phyloP scores from a whole-genome alignment of 2,113 vertebrate species.

The Barbus barbus region DNA sequence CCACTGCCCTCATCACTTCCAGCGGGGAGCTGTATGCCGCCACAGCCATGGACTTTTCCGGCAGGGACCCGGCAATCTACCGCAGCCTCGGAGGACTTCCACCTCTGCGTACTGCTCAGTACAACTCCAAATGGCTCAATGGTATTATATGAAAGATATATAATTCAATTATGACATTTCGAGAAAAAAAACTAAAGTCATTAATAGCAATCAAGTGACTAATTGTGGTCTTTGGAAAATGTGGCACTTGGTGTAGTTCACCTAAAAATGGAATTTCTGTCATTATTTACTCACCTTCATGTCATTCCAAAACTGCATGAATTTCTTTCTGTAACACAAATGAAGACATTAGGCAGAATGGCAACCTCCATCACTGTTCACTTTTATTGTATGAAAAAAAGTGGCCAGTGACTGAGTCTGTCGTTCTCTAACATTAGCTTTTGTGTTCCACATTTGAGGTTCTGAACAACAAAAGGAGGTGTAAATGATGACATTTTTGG shows the following conservation, averaged over 20 bases:
- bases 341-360: background rate
- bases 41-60: constrained; percentile 97
- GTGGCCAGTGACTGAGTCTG: no score
- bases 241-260: background rate
- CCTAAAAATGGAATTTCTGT: background rate
- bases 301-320: background rate
- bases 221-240: background rate
- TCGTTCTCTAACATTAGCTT: background rate
- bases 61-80: constrained; percentile 95
- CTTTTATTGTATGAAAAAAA: background rate
- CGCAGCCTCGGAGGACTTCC: constrained; percentile 90
- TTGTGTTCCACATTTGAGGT: background rate
- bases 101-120: constrained; percentile 93
- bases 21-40: constrained; percentile 94
- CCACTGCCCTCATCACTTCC: constrained; percentile 93
- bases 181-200: background rate
- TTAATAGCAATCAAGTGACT: constrained; percentile 21
- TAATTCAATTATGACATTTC: background rate
- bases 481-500: background rate
- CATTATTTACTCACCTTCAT: background rate
- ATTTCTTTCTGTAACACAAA: background rate
- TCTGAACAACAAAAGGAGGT: background rate
- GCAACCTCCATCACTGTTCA: background rate
- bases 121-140: constrained; percentile 99
- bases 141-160: constrained; percentile 69